Evolutionary conservation across 2,888 invertebrate genomes (phyloP).

Genomic region (Adela reaumurella): DNA sequence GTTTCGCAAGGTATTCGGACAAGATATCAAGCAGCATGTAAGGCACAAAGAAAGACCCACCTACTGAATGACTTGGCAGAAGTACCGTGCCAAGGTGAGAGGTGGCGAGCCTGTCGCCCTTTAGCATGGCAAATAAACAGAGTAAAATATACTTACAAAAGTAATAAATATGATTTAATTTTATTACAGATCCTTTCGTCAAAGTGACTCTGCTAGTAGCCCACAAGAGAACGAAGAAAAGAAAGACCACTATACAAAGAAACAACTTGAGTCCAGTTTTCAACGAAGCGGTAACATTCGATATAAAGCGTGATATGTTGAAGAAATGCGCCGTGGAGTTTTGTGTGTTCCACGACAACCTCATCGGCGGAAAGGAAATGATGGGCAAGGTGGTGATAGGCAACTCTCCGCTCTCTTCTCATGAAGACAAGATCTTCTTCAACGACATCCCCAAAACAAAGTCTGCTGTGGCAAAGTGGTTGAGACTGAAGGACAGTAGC

Average conservation of each 20-base stretch:
- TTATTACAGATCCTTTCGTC: conserved; percentile 43
- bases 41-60: too few species aligned
- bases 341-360: conserved; percentile 58
- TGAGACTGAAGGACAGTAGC: conserved; percentile 40
- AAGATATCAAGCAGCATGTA: too few species aligned
- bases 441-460: conserved; percentile 54
- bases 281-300: conserved; percentile 50
- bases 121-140: too few species aligned
- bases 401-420: conserved; percentile 30
- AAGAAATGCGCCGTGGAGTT: conserved; percentile 56
- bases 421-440: conserved; percentile 49
- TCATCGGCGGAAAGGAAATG: conserved; percentile 57
- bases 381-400: conserved; percentile 49
- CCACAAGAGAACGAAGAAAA: conserved; percentile 42
- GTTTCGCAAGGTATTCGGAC: too few species aligned
- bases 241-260: conserved; percentile 43
- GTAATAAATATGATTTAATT: too few species aligned
- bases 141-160: too few species aligned
- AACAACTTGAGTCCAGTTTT: conserved; percentile 45
- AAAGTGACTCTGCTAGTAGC: conserved; percentile 40
- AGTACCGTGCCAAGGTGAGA: too few species aligned
- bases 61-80: too few species aligned
- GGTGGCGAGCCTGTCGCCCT: too few species aligned
- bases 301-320: conserved; percentile 46
- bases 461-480: conserved; percentile 58